Base-by-base conservation (phyloP, 2,888 invertebrate species). In the Athalia circularis region DNA sequence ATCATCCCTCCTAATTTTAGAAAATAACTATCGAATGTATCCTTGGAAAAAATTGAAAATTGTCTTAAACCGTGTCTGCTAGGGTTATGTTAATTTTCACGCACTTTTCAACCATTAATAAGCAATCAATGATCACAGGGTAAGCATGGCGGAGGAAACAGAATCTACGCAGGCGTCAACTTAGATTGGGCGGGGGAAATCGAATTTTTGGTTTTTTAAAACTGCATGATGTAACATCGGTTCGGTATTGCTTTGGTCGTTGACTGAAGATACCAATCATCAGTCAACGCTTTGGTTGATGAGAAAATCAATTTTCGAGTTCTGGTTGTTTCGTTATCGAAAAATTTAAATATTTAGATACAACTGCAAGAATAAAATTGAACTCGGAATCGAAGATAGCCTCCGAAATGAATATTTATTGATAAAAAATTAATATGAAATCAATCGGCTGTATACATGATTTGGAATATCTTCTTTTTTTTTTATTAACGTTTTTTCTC, bases 401-500 rank as follows among this genome's bases (percentile, higher is more conserved):
- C 61, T 61, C 13, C 4, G 43, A 29, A 15, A 62, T 62, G 29
- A 62, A 0, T 4, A 5, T n/a, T 47, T 47, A 13, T 65, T 65
- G 2, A 7, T 0, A 5, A 47, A 11, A n/a, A 3, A 47, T 9
- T 47, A 47, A n/a, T 65, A 5, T 65, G 9, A 47, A 11, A 15
- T 29, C 13, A 29, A 15, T 68, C n/a, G n/a, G n/a, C 8, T 52
- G n/a, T 50, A 3, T 68, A 4, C 15, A 45, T 59, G 7, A 61
- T 74, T 74, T 61, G 54, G 52, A 54, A 70, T 72, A 59, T 75
- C 15, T 74, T 79, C 78, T 77, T 79, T 87, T 87, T 89, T 86
- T 88, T 87, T 89, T 89, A 88, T 89, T 89, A 88, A 88, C 88
- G 88, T 85, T 88, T 85, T 64, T 88, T 88, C 83, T 87, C 87